Evolutionary conservation across 2,888 invertebrate species (phyloP), one percentile per base, ranked within the genome.

Genomic region (Sclerodermus sp.): DNA sequence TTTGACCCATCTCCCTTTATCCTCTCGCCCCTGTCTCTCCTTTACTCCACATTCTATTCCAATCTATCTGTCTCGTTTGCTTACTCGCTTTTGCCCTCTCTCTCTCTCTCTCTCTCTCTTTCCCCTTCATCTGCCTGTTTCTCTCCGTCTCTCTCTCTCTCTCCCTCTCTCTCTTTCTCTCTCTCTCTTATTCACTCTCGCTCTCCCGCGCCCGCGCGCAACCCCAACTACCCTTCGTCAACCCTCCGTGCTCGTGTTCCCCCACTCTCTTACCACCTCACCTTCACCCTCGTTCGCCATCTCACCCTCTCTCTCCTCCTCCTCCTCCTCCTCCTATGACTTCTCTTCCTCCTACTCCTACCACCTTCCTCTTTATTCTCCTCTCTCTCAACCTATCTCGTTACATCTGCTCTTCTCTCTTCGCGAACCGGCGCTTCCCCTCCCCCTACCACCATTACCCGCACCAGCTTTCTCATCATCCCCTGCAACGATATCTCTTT

Each of bases 1-100:
- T 30, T 9, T 10, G 30, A 6, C 30, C 30, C 65, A 62, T 60
- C 47, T 50, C 52, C n/a, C n/a, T n/a, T n/a, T n/a, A n/a, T n/a
- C n/a, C n/a, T n/a, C n/a, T n/a, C n/a, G n/a, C n/a, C n/a, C n/a
- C n/a, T n/a, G n/a, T n/a, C n/a, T n/a, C 60, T 65, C 58, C 64
- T 66, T 59, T 57, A 52, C 59, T 47, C 47, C 53, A 58, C 53
- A 56, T 53, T 57, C 57, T 54, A 57, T 55, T 54, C 51, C 18
- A 58, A 57, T 52, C 60, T 57, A 58, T 54, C 55, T 60, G 51
- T 58, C 58, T 47, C 68, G 53, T 62, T 60, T 57, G 54, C 61
- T 61, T 53, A 64, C 62, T 58, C 57, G 52, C 66, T 53, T 42
- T 47, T 42, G 42, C 34, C 47, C 51, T 49, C 34, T 49, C 46